A percentile compares a stretch with the other conserved stretches of the same genome.
Evolutionary conservation across 2,797 vertebrate genomes (phyloP).

Genomic region (Pipistrellus pipistrellus): DNA sequence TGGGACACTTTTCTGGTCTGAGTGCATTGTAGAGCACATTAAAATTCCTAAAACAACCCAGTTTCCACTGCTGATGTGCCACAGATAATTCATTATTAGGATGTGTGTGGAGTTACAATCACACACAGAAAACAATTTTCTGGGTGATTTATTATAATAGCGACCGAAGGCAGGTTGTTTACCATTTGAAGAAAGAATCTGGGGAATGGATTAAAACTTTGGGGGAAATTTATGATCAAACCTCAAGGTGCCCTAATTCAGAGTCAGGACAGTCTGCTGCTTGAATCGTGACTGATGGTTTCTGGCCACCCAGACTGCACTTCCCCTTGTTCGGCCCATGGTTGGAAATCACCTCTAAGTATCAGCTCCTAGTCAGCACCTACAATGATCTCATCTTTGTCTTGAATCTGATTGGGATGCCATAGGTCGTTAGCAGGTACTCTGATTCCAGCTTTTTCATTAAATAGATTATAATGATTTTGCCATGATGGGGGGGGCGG

Average conservation of each 20-base stretch:
- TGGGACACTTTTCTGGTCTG: not conserved
- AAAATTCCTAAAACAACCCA: constrained; percentile 39
- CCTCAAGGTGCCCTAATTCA: constrained; percentile 43
- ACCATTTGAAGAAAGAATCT: constrained; percentile 39
- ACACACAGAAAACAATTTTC: constrained; percentile 44
- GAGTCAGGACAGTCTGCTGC: constrained; percentile 11
- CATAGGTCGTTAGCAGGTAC: not conserved
- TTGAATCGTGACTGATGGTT: not conserved
- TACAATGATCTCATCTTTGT: not conserved
- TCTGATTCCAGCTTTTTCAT: not conserved
- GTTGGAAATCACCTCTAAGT: not conserved
- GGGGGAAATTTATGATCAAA: constrained; percentile 44
- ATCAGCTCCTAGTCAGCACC: not conserved
- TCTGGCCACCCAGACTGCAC: not conserved
- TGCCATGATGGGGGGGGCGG: not conserved
- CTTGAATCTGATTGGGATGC: not conserved
- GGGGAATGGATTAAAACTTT: constrained; percentile 60
- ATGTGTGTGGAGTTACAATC: constrained; percentile 30
- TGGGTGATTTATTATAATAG: constrained; percentile 45
- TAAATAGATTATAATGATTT: not conserved
- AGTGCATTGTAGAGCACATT: not conserved
- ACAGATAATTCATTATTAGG: constrained; percentile 10
- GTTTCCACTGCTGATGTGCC: not conserved
- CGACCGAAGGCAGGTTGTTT: constrained; percentile 29
- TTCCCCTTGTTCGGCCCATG: not conserved